Base-by-base conservation (phyloP, 2,113 vertebrate species). In the Leucosticte australis region DNA sequence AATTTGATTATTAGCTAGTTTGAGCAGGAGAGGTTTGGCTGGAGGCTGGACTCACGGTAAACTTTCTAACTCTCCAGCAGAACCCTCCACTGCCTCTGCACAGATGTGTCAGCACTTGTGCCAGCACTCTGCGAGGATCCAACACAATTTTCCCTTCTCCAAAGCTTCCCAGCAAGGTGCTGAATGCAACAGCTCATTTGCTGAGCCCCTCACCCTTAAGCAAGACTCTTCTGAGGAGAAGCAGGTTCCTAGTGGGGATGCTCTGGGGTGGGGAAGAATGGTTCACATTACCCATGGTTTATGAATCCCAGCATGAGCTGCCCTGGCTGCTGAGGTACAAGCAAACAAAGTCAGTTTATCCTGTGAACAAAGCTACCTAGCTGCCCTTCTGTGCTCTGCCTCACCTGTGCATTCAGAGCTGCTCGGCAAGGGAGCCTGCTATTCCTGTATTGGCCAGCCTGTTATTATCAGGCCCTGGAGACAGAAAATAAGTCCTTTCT, bases 91-190 rank as follows among this genome's bases (percentile, higher is more conserved):
- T 69, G 17, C 21, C 11, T 69, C 50, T 62, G n/a, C 11, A 35
- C 27, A n/a, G 56, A 35, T 19, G 3, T 2, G 16, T n/a, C 22
- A 16, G 80, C 9, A 2, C 0, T 0, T 3, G 18, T 11, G 56
- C 46, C 50, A 55, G 63, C 10, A 13, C 22, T 56, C 39, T 23
- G 4, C 18, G 46, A 89, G 22, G 46, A 80, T 53, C 57, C 56
- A 73, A 13, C 0, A 0, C 16, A 24, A 16, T 75, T 35, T 88
- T 62, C 76, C 67, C 33, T 67, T 88, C 63, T 47, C 24, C 11
- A 15, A 14, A 39, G 27, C 35, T 53, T 53, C 28, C 68, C 35
- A 42, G 71, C 7, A 1, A 74, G 46, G 13, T 35, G 42, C 55
- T 33, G 30, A 57, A 65, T 15, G 23, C 44, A 52, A 53, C 74